Conservation (phyloP, 2,888 invertebrate species). For the Zaprionus bogoriensis region DNA sequence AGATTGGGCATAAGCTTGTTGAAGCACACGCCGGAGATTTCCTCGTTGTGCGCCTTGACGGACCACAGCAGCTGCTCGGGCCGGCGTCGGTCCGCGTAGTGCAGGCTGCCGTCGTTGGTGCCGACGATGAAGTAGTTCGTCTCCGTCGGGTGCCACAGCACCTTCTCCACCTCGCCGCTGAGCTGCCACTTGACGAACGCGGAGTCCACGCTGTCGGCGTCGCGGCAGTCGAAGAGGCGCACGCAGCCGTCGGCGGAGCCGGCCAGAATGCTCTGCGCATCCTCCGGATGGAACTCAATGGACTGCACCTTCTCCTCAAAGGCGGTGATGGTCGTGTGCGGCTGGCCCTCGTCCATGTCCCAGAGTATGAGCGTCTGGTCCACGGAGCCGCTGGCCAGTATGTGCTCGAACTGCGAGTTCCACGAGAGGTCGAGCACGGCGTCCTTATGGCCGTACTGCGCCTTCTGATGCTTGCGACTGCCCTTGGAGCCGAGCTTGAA, state of each 20-base stretch:
- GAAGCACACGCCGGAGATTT: constrained; percentile 91
- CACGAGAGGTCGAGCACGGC: constrained; percentile 96
- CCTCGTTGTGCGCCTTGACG: constrained; percentile 90
- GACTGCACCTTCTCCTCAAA: constrained; percentile 94
- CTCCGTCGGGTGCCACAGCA: constrained; percentile 92
- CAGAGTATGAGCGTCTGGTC: constrained; percentile 94
- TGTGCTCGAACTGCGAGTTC: constrained; percentile 91
- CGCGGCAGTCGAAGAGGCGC: constrained; percentile 92
- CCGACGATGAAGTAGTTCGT: constrained; percentile 88
- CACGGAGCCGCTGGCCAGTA: constrained; percentile 96
- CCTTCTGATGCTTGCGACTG: constrained; percentile 88
- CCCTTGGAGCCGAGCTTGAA: constrained; percentile 90
- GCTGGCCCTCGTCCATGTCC: constrained; percentile 93
- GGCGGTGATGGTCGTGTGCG: constrained; percentile 88
- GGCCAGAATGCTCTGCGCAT: constrained; percentile 91
- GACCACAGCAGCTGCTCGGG: constrained; percentile 87
- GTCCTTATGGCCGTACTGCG: constrained; percentile 91
- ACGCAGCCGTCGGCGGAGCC: constrained; percentile 93
- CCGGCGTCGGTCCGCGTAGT: constrained; percentile 89
- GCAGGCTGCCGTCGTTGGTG: constrained; percentile 87
- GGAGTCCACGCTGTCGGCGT: constrained; percentile 85
- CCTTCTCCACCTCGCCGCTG: constrained; percentile 91
- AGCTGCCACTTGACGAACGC: constrained; percentile 86
- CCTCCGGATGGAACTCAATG: constrained; percentile 91
- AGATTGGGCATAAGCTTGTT: constrained; percentile 89